Percentiles rank a stretch among this genome's conserved stretches.
Evolutionary conservation across 2,797 vertebrate genomes (phyloP).

Genomic region (Hirundo rustica): DNA sequence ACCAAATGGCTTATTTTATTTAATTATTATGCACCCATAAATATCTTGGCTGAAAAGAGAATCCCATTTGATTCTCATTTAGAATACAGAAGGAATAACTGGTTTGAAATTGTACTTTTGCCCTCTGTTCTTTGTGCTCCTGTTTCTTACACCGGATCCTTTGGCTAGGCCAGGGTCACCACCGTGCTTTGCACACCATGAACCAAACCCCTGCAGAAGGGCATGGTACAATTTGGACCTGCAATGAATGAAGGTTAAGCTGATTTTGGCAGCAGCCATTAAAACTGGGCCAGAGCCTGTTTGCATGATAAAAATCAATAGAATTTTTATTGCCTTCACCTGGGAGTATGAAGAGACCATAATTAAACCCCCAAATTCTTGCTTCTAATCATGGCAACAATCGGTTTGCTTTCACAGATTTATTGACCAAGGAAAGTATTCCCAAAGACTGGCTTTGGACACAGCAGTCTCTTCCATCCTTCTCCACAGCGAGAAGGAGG

Average conservation of each 20-base stretch:
- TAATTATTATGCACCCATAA: background rate
- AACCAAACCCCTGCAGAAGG: background rate
- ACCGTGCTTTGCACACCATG: background rate
- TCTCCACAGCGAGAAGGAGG: background rate
- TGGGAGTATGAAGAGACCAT: background rate
- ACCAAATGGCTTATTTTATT: background rate
- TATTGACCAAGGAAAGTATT: background rate
- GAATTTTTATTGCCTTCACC: background rate
- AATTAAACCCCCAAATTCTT: background rate
- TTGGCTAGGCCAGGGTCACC: background rate
- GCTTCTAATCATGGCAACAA: background rate
- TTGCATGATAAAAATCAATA: background rate
- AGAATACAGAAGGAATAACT: background rate
- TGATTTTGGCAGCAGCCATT: background rate
- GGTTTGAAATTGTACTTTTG: background rate
- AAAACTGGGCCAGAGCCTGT: background rate
- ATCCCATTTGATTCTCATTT: background rate
- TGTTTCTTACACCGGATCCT: background rate
- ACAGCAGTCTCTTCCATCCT: background rate
- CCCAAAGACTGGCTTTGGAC: background rate
- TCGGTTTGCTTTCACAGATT: background rate
- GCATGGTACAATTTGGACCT: background rate
- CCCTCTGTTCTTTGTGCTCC: background rate
- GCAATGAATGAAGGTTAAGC: background rate
- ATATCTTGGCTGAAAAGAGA: background rate